Percentiles rank a stretch among this genome's conserved stretches.
Evolutionary conservation across 2,113 vertebrate species (phyloP).

Genomic region (Arvicanthis niloticus): DNA sequence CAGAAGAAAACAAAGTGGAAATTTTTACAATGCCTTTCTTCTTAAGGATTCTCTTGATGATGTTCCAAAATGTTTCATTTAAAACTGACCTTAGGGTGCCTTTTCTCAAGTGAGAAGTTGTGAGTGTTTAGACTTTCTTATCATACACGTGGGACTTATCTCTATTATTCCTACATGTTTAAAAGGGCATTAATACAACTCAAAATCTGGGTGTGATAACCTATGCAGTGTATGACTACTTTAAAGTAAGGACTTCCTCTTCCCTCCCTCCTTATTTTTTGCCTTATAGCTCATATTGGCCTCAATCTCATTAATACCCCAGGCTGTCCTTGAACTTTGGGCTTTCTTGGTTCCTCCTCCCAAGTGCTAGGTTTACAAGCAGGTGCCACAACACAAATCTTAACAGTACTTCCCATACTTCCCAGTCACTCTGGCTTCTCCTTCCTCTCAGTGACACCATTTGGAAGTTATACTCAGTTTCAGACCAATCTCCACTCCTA

Average conservation of each 20-base stretch:
- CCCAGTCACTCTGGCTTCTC: background rate
- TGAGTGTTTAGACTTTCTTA: background rate
- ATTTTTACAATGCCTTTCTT: background rate
- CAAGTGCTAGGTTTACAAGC: background rate
- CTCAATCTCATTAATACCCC: background rate
- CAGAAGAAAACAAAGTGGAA: constrained; percentile 12
- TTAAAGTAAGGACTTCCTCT: background rate
- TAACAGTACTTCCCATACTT: background rate
- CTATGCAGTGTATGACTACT: background rate
- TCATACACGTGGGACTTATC: background rate
- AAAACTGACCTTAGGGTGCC: background rate
- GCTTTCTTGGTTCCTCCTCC: background rate
- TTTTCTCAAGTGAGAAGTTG: background rate
- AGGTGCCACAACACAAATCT: background rate
- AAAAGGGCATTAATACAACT: background rate
- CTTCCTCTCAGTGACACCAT: background rate
- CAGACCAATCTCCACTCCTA: background rate
- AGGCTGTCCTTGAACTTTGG: background rate
- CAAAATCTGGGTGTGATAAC: background rate
- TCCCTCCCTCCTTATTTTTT: background rate
- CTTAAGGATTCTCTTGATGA: background rate
- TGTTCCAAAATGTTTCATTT: background rate
- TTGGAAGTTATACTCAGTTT: background rate
- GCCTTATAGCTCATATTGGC: background rate
- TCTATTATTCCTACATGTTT: background rate